Base-by-base conservation (phyloP, 2,797 vertebrate species). In the Ceryle rudis region DNA sequence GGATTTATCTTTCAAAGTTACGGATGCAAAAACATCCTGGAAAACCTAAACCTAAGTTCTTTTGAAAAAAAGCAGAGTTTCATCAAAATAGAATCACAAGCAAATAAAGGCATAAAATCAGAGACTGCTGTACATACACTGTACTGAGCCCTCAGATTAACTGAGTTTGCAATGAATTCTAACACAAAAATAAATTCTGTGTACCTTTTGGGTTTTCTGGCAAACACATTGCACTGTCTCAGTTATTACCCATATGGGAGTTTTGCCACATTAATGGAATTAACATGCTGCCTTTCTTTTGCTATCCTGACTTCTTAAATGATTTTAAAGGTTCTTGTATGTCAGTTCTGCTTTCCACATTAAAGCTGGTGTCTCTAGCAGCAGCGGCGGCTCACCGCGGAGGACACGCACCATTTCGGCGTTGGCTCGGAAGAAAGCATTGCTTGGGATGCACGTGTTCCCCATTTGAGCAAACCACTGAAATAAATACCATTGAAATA, bases 51-150 rank as follows among this genome's bases (percentile, higher is more conserved):
- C 14, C n/a, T 47, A 79, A 84, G 29, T 41, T 72, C 22, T 89
- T 72, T 23, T 23, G 9, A 82, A 93, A 94, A 94, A 92, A 71
- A 5, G 71, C 6, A 16, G 47, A 31, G 31, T 55, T 92, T 78
- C n/a, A 90, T 71, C 46, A 66, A 81, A 87, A 75, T 5, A 70
- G 42, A 95, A 90, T 62, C 46, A 69, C 54, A 81, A 91, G 35
- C 35, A 90, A 95, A 93, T 62, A 75, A 91, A 95, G 73, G 51
- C 62, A 81, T 65, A 90, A 88, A 81, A 78, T 77, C 62, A 88
- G 81, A 81, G 35, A 66, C 18, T 62, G 35, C 46, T 72, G 35
- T 51, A 95, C 84, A n/a, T 25, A 72, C n/a, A 28, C 22, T 61
- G 8, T 55, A 78, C 66, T 18, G 20, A 91, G 21, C 33, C n/a